Evolutionary conservation across 2,888 invertebrate genomes (phyloP).

Genomic region (Eucera pruinosa): DNA sequence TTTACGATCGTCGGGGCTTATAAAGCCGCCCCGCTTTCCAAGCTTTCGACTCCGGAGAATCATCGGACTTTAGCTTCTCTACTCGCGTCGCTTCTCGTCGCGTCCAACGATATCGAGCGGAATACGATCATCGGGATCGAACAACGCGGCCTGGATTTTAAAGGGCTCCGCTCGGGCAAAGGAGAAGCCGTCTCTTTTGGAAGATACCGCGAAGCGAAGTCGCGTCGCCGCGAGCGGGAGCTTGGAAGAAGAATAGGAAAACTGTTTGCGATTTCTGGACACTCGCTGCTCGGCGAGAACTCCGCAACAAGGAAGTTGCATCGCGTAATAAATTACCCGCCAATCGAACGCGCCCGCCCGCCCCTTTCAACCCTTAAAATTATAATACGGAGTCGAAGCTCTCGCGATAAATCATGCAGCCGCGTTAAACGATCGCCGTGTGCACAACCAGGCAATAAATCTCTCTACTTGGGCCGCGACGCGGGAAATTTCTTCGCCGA

Average conservation of each 20-base stretch:
- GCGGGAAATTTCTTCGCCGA: slow-evolving; percentile 34
- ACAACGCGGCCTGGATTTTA: slow-evolving; percentile 5
- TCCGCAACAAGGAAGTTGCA: slow-evolving; percentile 1
- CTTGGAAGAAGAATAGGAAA: not conserved
- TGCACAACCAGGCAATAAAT: slow-evolving; percentile 44
- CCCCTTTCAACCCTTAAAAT: slow-evolving; percentile 42
- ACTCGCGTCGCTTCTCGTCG: slow-evolving; percentile 7
- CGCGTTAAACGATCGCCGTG: slow-evolving; percentile 36
- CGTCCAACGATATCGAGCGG: slow-evolving; percentile 13
- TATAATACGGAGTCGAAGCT: slow-evolving; percentile 40
- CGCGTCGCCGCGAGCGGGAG: no score
- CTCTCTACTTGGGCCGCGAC: slow-evolving; percentile 30
- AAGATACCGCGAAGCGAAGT: no score
- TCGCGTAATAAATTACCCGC: slow-evolving; percentile 48
- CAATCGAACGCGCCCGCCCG: slow-evolving; percentile 32
- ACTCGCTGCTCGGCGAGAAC: not conserved
- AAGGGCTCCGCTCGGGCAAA: not conserved
- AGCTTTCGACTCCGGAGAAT: not conserved
- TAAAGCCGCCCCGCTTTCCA: slow-evolving; percentile 15
- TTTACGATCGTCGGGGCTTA: slow-evolving; percentile 36
- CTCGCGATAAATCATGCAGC: slow-evolving; percentile 45
- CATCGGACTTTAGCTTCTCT: not conserved
- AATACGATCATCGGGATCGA: slow-evolving; percentile 7
- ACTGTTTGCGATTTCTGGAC: not conserved
- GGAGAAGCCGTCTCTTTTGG: not conserved